Evolutionary conservation across 2,888 invertebrate species (phyloP).

Genomic region (Loripinus fragilis): DNA sequence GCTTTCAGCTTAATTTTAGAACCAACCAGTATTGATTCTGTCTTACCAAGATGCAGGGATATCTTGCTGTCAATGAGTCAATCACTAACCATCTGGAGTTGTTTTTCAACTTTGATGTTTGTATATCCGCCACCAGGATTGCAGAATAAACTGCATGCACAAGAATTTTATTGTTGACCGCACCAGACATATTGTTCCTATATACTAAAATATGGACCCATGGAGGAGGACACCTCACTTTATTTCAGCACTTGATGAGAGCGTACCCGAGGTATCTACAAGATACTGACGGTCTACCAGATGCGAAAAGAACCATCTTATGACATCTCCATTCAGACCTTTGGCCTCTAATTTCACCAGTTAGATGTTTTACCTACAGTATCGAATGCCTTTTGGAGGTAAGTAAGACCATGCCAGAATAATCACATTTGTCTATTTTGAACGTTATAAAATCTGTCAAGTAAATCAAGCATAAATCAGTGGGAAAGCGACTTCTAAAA

Average conservation of each 20-base stretch:
- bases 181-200: neutral
- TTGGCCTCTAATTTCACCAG: neutral
- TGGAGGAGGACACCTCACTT: neutral
- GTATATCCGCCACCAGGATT: neutral
- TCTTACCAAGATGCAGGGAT: too few species aligned
- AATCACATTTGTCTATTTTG: slow-evolving; percentile 21
- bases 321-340: neutral
- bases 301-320: neutral
- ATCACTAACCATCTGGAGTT: neutral
- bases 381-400: too few species aligned
- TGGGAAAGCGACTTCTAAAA: neutral
- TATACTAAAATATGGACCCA: neutral
- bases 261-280: neutral
- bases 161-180: neutral
- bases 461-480: slow-evolving; percentile 16
- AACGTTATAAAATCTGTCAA: slow-evolving; percentile 7
- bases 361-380: neutral
- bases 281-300: neutral
- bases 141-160: neutral
- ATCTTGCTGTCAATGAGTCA: neutral
- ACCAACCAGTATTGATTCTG: neutral
- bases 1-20: neutral
- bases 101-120: neutral
- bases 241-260: too few species aligned
- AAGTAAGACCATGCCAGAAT: slow-evolving; percentile 16